Evolutionary conservation across 2,888 invertebrate genomes (phyloP).

Genomic region (Diploptera punctata): DNA sequence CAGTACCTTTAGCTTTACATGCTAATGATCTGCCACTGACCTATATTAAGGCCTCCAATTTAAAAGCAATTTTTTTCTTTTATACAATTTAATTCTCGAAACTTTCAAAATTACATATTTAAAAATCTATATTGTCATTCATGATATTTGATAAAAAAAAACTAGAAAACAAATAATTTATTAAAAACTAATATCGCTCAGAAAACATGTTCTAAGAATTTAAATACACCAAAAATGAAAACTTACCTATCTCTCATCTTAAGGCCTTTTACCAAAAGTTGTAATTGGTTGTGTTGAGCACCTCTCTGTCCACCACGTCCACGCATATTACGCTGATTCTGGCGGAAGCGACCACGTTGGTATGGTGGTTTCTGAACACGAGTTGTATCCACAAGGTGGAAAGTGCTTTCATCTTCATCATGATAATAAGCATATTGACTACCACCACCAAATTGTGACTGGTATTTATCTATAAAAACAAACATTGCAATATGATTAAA

Average conservation of each 20-base stretch:
- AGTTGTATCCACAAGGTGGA: constrained; percentile 97
- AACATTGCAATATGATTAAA: too few relatives aligned
- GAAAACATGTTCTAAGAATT: too few relatives aligned
- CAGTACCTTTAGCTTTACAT: too few relatives aligned
- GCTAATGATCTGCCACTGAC: too few relatives aligned
- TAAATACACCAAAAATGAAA: neutral
- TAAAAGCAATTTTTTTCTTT: too few relatives aligned
- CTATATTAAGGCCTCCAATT: too few relatives aligned
- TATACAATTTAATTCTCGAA: too few relatives aligned
- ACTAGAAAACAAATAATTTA: too few relatives aligned
- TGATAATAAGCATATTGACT: constrained; percentile 98
- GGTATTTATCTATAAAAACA: constrained; percentile 78
- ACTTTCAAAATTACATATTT: too few relatives aligned
- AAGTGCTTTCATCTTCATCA: constrained; percentile 98
- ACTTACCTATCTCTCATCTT: constrained; percentile 65
- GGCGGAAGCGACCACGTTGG: constrained; percentile 89
- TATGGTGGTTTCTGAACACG: constrained; percentile 89
- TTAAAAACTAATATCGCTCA: too few relatives aligned
- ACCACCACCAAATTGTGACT: constrained; percentile 91
- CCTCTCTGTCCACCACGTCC: constrained; percentile 69
- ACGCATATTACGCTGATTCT: constrained; percentile 76
- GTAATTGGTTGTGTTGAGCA: constrained; percentile 75
- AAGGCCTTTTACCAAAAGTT: constrained; percentile 80
- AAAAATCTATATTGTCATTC: too few relatives aligned
- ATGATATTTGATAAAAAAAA: too few relatives aligned